Percentiles rank a stretch among this genome's conserved stretches.
phyloP scores from a whole-genome alignment of 2,113 vertebrate genomes.

The Callocephalon fimbriatum region DNA sequence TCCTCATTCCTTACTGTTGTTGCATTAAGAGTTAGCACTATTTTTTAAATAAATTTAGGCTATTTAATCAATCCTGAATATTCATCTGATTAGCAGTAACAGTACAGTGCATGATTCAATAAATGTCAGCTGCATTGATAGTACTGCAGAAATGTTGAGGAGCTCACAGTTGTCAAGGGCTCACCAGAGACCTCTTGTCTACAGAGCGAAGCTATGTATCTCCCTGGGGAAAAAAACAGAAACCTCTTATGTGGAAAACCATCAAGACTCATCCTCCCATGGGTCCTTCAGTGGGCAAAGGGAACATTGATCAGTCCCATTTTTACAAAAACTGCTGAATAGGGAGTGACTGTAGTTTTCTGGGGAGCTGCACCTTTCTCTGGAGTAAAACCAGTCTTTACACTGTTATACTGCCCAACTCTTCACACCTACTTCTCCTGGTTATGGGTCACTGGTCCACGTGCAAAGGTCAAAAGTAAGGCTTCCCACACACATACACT shows the following conservation, averaged over 20 bases:
- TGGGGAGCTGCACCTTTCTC: rapidly evolving
- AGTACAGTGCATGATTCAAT: background rate
- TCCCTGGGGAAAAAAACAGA: background rate
- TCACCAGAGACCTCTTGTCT: background rate
- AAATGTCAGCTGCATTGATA: background rate
- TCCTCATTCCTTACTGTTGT: background rate
- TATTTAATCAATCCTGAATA: background rate
- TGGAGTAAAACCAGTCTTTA: background rate
- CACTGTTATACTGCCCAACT: background rate
- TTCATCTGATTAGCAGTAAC: background rate
- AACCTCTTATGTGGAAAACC: background rate
- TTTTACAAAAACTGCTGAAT: background rate
- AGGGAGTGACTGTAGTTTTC: background rate
- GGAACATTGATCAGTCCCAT: background rate
- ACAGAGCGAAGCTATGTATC: rapidly evolving
- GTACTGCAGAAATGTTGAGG: background rate
- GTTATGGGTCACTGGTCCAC: rapidly evolving
- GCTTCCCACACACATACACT: background rate
- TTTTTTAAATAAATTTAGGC: background rate
- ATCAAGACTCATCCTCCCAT: background rate
- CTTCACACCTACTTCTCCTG: background rate
- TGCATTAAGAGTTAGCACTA: background rate
- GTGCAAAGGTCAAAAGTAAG: background rate
- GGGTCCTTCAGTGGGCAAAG: background rate
- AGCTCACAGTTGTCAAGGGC: background rate